Conservation (phyloP, 2,113 vertebrate species). For the Melanerpes aurifrons region DNA sequence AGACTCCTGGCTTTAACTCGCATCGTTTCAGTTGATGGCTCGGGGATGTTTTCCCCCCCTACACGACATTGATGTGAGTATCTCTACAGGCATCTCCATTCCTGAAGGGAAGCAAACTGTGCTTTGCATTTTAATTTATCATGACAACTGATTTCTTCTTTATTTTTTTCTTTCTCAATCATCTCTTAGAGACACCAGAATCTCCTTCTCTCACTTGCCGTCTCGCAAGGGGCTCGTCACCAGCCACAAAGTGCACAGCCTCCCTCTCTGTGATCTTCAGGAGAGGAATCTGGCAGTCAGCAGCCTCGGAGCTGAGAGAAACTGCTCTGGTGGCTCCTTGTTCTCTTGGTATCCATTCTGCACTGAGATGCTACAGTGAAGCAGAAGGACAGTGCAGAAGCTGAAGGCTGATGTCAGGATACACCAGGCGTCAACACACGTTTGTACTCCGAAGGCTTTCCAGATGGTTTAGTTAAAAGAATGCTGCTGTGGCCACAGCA, state of each 20-base stretch:
- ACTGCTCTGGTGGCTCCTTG: conserved; percentile 76
- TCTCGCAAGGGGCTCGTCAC: conserved; percentile 76
- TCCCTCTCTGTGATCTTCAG: conserved; percentile 67
- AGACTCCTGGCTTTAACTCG: neutral
- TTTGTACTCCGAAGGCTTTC: neutral
- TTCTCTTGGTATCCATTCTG: conserved; percentile 75
- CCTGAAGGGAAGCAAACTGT: conserved; percentile 1
- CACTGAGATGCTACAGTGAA: conserved; percentile 70
- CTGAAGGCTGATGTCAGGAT: neutral
- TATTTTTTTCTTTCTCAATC: neutral
- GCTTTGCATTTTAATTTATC: conserved; percentile 56
- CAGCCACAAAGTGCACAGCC: conserved; percentile 73
- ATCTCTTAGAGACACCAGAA: conserved; percentile 32
- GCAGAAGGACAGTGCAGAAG: neutral
- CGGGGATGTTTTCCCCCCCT: neutral
- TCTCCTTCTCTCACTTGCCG: conserved; percentile 86
- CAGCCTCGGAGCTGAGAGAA: conserved; percentile 81
- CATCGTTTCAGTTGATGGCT: neutral
- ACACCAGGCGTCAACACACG: neutral
- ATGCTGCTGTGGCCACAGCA: neutral
- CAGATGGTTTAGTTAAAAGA: neutral
- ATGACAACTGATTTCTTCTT: neutral
- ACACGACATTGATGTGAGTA: neutral
- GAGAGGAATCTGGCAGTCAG: conserved; percentile 80
- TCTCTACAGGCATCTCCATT: conserved; percentile 3